phyloP scores from a whole-genome alignment of 2,888 invertebrate species.

The Stratiomys singularior region DNA sequence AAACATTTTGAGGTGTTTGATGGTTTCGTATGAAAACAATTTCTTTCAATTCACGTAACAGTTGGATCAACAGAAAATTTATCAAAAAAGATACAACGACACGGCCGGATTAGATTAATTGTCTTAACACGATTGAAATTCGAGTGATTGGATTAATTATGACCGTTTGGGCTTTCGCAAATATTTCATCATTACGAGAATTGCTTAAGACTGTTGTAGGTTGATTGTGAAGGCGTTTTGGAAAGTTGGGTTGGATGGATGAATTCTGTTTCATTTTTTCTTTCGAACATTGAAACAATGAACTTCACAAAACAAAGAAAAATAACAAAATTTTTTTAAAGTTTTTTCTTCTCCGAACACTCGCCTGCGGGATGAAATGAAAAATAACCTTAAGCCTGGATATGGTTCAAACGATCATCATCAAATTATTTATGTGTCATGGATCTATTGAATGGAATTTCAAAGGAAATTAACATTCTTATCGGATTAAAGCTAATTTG shows the following conservation, averaged over 20 bases:
- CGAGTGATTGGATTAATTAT: constrained; percentile 8
- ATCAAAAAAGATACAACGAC: background rate
- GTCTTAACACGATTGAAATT: background rate
- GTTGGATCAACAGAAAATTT: background rate
- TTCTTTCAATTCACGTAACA: background rate
- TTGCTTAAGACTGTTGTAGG: background rate
- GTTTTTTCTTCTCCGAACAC: background rate
- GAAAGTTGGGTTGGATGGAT: background rate
- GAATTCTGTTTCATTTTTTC: too few species aligned
- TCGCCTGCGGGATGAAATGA: background rate
- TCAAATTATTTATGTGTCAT: background rate
- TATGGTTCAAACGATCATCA: constrained; percentile 18
- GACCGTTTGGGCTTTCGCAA: background rate
- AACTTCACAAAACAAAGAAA: too few species aligned
- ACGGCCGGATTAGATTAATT: background rate
- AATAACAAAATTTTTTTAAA: too few species aligned
- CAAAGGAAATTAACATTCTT: constrained; percentile 18
- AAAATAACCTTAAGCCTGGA: background rate
- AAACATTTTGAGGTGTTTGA: background rate
- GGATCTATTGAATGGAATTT: constrained; percentile 11
- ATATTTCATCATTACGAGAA: constrained; percentile 10
- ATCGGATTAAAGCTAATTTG: constrained; percentile 31
- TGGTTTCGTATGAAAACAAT: background rate
- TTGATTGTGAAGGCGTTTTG: background rate
- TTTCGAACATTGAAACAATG: too few species aligned